Evolutionary conservation across 2,888 invertebrate genomes (phyloP), one percentile per base, ranked within the genome.

Genomic region (Drosophila macrospina): DNA sequence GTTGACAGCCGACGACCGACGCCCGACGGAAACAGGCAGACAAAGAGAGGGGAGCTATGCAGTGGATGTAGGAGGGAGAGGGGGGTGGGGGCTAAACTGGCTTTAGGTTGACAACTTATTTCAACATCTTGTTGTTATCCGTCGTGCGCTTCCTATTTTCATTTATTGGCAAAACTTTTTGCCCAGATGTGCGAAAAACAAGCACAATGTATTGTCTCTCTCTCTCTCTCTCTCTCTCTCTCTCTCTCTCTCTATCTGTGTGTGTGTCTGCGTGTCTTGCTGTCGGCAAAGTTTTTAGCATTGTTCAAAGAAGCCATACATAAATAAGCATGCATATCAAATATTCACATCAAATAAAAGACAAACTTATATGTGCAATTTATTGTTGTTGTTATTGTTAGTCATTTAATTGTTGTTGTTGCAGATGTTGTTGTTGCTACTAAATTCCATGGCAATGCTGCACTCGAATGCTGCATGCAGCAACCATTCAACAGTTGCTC

Each of bases 121-220:
- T 84, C 87, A 88, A 73, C 86, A 80, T 88, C 82, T 84, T 73
- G 74, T 77, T 75, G 68, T 81, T 81, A 73, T 44, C 68, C 84
- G 66, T 76, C 69, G 66, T 78, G 59, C 45, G 71, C 71, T 81
- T 88, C 73, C 79, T 79, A 81, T 81, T 81, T 81, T 88, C 82
- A 85, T 85, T 87, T 88, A 88, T 85, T 88, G 80, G 68, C 70
- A 87, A 88, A 85, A 88, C 74, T 88, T 88, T 78, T 69, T 20
- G 20, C 55, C 66, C 80, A 87, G 72, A 69, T 86, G 88, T 69
- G 71, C 69, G 60, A 66, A 67, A 74, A 60, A 20, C 59, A 77
- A 72, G 61, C 51, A 62, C 48, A 66, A 63, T 63, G 63, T 72
- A 70, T 47, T 44, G 11, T 51, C 1, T 34, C 13, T 37, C 10